Evolutionary conservation across 2,113 vertebrate genomes (phyloP), one percentile per base, ranked within the genome.

Genomic region (Tapirus terrestris): DNA sequence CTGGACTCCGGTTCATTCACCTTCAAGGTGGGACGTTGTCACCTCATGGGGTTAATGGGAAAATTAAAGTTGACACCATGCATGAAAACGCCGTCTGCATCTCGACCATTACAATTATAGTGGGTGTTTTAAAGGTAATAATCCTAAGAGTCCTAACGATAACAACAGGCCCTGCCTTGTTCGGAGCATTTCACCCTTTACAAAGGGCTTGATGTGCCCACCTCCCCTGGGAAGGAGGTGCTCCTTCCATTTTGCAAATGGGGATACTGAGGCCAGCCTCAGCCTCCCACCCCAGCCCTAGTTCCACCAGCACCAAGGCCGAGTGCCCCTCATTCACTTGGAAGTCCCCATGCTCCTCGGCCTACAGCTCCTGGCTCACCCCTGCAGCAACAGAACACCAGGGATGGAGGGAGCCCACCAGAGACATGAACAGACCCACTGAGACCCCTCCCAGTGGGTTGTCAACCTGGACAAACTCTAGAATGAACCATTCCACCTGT

Each of bases 161-260:
- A 29, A 33, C 18, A 67, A 16, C 45, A 68, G 45, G 31, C 58
- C 45, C 45, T 9, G 6, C 10, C 14, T 21, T 3, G 4, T 2
- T 0, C 4, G 3, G 1, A 36, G 58, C 10, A 13, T 8, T 31
- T 76, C 48, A 63, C 16, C 7, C 73, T 39, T 20, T 2, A 21
- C 29, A 17, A 20, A 58, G 72, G 45, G n/a, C 65, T 13, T 8
- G 36, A 5, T 1, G 8, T 0, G 5, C 18, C 60, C 6, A 0
- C 23, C 53, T 82, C 36, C 51, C 51, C 93, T 21, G 8, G 31
- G 61, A 33, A 68, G 27, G 45, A 25, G 11, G 45, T 11, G 51
- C 20, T 14, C 65, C 61, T 76, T 39, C 80, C 33, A 0, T 6
- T 48, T 18, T 29, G 31, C 20, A 18, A 58, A 25, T 3, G 13